Conservation (phyloP, 2,113 vertebrate genomes). For the Pygoscelis antarcticus region DNA sequence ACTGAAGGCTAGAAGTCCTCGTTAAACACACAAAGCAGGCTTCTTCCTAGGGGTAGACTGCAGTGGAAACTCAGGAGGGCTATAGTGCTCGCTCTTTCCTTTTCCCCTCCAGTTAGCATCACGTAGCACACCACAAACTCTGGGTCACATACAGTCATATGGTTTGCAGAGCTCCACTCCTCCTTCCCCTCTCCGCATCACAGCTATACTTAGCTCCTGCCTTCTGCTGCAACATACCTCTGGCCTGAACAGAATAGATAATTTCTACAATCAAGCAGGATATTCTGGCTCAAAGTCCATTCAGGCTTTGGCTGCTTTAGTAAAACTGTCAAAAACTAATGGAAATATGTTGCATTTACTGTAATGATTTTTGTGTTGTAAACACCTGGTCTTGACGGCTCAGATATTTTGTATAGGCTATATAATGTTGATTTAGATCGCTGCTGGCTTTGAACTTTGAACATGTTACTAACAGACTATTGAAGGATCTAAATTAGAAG, state of each 20-base stretch:
- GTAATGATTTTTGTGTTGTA: slow-evolving; percentile 18
- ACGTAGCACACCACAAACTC: slow-evolving; percentile 23
- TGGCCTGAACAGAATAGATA: background rate
- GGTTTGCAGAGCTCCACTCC: slow-evolving; percentile 32
- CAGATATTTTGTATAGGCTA: background rate
- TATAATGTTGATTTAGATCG: background rate
- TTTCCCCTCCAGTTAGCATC: slow-evolving; percentile 10
- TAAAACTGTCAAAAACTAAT: slow-evolving; percentile 26
- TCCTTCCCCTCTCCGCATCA: background rate
- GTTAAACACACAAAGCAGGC: background rate
- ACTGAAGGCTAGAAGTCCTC: background rate
- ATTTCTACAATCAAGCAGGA: background rate
- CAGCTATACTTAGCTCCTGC: background rate
- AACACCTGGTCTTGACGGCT: slow-evolving; percentile 22
- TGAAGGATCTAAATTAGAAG: background rate
- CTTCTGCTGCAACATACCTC: background rate
- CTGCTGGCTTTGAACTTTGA: slow-evolving; percentile 19
- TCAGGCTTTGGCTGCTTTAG: background rate
- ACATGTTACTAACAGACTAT: background rate
- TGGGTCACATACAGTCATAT: slow-evolving; percentile 51
- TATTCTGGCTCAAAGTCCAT: background rate
- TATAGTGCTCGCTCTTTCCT: background rate
- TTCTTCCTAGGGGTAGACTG: background rate
- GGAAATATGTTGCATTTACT: background rate
- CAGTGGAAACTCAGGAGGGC: background rate